phyloP scores from a whole-genome alignment of 2,113 vertebrate species.

The Zosterops lateralis region DNA sequence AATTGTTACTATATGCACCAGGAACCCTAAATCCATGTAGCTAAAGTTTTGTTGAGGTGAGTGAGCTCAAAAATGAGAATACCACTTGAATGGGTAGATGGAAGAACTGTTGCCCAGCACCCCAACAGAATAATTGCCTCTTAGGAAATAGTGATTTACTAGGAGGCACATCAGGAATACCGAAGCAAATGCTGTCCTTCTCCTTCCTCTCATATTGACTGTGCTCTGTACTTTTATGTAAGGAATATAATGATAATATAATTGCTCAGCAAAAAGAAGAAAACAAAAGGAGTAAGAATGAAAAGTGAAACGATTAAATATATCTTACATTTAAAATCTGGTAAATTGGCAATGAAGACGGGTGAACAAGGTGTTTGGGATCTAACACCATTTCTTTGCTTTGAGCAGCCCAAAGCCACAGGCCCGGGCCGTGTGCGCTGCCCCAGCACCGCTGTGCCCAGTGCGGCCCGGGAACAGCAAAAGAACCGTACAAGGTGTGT shows the following conservation, averaged over 20 bases:
- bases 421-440: fast-evolving
- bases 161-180: background rate
- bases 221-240: background rate
- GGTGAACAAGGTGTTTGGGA: background rate
- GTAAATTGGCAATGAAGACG: background rate
- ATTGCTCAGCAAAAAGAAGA: background rate
- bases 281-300: background rate
- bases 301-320: background rate
- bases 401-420: fast-evolving
- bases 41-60: background rate
- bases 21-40: background rate
- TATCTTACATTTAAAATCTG: background rate
- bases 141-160: background rate
- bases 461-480: fast-evolving
- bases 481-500: fast-evolving
- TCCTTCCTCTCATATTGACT: background rate
- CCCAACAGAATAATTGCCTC: background rate
- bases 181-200: background rate
- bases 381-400: background rate
- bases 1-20: background rate
- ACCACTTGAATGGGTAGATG: background rate
- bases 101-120: background rate
- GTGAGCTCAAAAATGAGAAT: background rate
- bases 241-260: background rate
- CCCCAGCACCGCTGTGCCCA: fast-evolving